A percentile compares a stretch with the other conserved stretches of the same genome.
Conservation (phyloP, 2,888 invertebrate species). For the Apotomis capreana region DNA sequence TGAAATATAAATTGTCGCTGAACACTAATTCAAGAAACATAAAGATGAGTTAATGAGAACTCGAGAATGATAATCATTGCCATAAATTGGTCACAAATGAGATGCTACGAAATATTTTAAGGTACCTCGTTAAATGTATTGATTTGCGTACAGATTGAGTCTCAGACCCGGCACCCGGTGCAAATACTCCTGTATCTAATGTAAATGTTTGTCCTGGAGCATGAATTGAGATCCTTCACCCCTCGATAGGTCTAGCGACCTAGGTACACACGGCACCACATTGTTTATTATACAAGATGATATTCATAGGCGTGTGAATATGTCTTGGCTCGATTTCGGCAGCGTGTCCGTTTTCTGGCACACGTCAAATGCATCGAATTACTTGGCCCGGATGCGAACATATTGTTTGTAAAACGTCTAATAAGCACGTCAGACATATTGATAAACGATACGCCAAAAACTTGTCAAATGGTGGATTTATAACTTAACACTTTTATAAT, state of each 20-base stretch:
- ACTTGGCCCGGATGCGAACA: constrained; percentile 25
- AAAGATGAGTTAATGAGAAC: not conserved
- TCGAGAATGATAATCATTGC: not conserved
- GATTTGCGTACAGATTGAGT: constrained; percentile 8
- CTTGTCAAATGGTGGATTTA: not conserved
- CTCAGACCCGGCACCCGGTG: not conserved
- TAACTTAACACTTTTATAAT: not conserved
- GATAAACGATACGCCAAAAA: constrained; percentile 6
- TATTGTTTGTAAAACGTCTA: constrained; percentile 12
- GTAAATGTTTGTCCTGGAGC: constrained; percentile 20
- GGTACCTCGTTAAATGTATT: constrained; percentile 6
- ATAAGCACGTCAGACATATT: not conserved
- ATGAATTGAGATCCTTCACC: constrained; percentile 12
- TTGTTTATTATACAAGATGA: constrained; percentile 27
- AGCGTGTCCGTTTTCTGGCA: constrained; percentile 27
- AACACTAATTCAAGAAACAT: not conserved
- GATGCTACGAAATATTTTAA: not conserved
- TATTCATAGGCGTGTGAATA: constrained; percentile 21
- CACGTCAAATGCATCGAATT: constrained; percentile 39
- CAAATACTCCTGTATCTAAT: constrained; percentile 10
- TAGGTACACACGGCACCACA: not conserved
- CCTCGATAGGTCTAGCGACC: constrained; percentile 15
- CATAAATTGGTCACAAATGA: not conserved
- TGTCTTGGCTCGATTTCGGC: constrained; percentile 22
- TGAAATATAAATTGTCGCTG: not conserved